These are phyloP conservation scores for Eristalis tenax DNA, from an alignment of 2,888 invertebrate species.

Conservation along the genomic window DNA sequence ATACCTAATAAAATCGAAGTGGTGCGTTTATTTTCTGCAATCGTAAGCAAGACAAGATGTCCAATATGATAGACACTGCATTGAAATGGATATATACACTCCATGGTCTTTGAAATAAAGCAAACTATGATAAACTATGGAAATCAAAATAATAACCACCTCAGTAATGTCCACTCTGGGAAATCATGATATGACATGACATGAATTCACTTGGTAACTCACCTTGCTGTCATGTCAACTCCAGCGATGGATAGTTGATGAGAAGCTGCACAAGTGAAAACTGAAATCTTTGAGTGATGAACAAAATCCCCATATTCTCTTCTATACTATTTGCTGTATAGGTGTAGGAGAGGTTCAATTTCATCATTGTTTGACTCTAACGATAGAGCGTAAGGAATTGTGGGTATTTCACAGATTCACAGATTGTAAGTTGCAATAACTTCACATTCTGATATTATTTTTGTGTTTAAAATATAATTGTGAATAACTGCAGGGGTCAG, in stretches of 20 bases:
- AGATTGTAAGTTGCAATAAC: too few species aligned
- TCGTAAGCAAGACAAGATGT: neutral
- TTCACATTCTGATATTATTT: too few species aligned
- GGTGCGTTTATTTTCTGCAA: too few species aligned
- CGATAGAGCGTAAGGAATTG: too few species aligned
- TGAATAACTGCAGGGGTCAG: too few species aligned
- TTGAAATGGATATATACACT: neutral
- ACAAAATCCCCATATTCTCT: too few species aligned
- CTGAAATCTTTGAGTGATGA: neutral
- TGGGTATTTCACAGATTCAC: too few species aligned
- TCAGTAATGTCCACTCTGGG: neutral
- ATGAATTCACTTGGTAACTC: neutral
- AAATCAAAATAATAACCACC: neutral
- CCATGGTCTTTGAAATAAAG: neutral
- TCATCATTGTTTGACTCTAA: too few species aligned
- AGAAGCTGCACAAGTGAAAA: neutral
- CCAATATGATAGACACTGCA: neutral
- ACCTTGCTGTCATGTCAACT: neutral
- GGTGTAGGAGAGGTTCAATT: too few species aligned
- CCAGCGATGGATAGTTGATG: neutral
- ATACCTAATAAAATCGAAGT: too few species aligned
- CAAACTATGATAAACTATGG: neutral
- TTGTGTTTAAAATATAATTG: too few species aligned
- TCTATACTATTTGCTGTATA: too few species aligned
- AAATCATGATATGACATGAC: neutral